These are phyloP conservation scores for Hyla sarda DNA, from an alignment of 2,113 vertebrate species.

Conservation along the genomic window DNA sequence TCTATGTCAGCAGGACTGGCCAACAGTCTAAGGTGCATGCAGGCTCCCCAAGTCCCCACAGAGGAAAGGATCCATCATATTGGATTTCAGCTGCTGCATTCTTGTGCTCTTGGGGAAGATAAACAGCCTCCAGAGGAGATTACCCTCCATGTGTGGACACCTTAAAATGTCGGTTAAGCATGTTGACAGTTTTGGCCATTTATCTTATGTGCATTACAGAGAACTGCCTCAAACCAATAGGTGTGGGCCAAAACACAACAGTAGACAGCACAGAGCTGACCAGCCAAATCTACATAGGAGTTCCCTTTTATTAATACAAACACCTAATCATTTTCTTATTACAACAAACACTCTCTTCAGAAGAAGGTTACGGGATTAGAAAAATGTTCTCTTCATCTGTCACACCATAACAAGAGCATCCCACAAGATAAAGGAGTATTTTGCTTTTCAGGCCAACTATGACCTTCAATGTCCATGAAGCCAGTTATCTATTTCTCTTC, in stretches of 20 bases:
- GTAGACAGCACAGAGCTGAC: neutral
- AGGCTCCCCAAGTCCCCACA: too few relatives aligned
- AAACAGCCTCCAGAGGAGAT: too few relatives aligned
- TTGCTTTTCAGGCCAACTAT: neutral
- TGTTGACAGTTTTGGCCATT: too few relatives aligned
- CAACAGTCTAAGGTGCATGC: too few relatives aligned
- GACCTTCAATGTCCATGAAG: neutral
- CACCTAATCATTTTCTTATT: constrained; percentile 3
- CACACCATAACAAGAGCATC: neutral
- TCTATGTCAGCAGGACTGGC: too few relatives aligned
- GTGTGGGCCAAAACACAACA: neutral
- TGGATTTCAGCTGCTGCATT: too few relatives aligned
- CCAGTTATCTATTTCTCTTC: neutral
- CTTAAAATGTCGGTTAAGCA: too few relatives aligned
- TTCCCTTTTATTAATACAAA: neutral
- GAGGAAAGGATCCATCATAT: too few relatives aligned
- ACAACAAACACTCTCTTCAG: neutral
- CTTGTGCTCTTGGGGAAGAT: too few relatives aligned
- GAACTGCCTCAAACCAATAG: too few relatives aligned
- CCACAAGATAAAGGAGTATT: neutral
- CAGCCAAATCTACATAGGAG: neutral
- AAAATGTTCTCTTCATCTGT: neutral
- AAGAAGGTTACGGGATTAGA: neutral
- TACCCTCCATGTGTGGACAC: too few relatives aligned
- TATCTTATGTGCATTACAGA: too few relatives aligned